These are phyloP conservation scores for Xanthorhoe spadicearia DNA, from an alignment of 2,888 invertebrate species.

Conservation along the genomic window DNA sequence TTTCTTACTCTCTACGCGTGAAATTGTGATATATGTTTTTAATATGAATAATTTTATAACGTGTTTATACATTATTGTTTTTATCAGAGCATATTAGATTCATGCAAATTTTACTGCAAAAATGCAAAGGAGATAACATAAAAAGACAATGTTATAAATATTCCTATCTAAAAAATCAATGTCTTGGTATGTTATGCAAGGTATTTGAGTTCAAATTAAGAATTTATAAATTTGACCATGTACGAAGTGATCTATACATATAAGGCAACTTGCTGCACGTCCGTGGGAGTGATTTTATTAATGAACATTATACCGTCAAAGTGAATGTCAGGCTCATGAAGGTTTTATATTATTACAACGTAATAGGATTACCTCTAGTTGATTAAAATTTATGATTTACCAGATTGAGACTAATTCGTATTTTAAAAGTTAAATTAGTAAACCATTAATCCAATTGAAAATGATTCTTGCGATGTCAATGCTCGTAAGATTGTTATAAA, in stretches of 20 bases:
- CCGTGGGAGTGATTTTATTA: slow-evolving; percentile 46
- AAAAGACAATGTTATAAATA: background rate
- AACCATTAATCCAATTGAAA: slow-evolving; percentile 22
- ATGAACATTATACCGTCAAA: slow-evolving; percentile 40
- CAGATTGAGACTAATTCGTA: slow-evolving; percentile 28
- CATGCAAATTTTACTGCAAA: slow-evolving; percentile 8
- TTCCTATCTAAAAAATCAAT: background rate
- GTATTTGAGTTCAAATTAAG: slow-evolving; percentile 34
- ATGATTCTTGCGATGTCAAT: slow-evolving; percentile 20
- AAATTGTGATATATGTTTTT: slow-evolving; percentile 41
- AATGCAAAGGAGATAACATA: background rate
- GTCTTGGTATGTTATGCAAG: slow-evolving; percentile 29
- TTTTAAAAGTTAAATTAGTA: slow-evolving; percentile 27
- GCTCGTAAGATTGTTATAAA: slow-evolving; percentile 8
- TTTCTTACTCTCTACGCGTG: slow-evolving; percentile 33
- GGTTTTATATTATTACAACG: slow-evolving; percentile 32
- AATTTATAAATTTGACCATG: slow-evolving; percentile 43
- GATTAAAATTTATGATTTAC: slow-evolving; percentile 40
- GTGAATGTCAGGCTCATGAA: slow-evolving; percentile 44
- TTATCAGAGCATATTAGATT: slow-evolving; percentile 21
- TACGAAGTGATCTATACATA: slow-evolving; percentile 35
- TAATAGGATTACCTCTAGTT: slow-evolving; percentile 43
- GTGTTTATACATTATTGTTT: slow-evolving; percentile 23
- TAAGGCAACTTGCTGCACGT: slow-evolving; percentile 43
- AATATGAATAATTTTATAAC: slow-evolving; percentile 39